Evolutionary conservation across 2,797 vertebrate species (phyloP).

Genomic region (Coreius guichenoti): DNA sequence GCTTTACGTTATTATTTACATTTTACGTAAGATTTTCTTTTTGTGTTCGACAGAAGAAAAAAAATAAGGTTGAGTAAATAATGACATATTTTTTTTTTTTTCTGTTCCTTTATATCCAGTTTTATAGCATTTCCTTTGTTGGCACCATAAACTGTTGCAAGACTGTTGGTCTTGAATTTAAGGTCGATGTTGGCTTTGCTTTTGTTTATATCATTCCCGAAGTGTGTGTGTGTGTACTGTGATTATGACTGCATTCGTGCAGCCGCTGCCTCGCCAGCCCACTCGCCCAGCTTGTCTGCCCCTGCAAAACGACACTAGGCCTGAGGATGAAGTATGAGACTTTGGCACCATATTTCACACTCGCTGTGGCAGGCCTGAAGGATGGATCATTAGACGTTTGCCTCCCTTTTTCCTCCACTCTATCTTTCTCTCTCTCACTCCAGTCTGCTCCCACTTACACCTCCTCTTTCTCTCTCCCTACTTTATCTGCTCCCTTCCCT

Average conservation of each 20-base stretch:
- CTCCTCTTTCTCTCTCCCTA: conserved; percentile 47
- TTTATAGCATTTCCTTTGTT: conserved; percentile 9
- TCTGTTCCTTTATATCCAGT: not conserved
- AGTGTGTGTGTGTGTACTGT: conserved; percentile 42
- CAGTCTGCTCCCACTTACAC: conserved; percentile 42
- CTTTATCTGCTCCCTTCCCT: conserved; percentile 45
- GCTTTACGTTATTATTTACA: not conserved
- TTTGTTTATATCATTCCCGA: conserved; percentile 31
- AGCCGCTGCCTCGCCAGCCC: conserved; percentile 25
- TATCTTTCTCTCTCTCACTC: conserved; percentile 47
- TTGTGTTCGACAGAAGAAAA: not conserved
- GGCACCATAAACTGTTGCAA: not conserved
- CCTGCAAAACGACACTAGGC: conserved; percentile 49
- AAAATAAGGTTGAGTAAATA: not conserved
- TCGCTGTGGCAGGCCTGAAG: conserved; percentile 57
- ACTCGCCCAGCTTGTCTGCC: conserved; percentile 56
- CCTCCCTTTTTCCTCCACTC: conserved; percentile 47
- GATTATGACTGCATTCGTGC: conserved; percentile 47
- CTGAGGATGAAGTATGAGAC: conserved; percentile 61
- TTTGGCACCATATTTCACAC: conserved; percentile 60
- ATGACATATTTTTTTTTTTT: not conserved
- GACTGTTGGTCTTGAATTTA: conserved; percentile 8
- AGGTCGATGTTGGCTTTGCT: conserved; percentile 15
- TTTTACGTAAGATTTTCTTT: not conserved
- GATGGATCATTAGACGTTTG: conserved; percentile 67